These are phyloP conservation scores for Zygothrica quintamaculata DNA, from an alignment of 2,888 invertebrate genomes.

Conservation along the genomic window DNA sequence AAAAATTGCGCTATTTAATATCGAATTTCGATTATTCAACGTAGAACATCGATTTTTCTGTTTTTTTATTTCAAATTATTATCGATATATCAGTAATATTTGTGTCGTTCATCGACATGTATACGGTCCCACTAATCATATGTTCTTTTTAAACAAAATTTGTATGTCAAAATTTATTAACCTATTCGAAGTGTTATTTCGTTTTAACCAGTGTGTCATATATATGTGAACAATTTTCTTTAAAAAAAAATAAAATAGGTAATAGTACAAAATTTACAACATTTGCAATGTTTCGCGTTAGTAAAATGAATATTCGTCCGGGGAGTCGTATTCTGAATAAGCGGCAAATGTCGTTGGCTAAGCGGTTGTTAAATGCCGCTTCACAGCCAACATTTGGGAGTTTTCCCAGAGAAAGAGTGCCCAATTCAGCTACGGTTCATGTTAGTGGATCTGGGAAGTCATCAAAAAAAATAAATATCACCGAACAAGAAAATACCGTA, in stretches of 20 bases:
- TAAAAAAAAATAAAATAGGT: not conserved
- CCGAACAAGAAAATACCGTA: slow-evolving; percentile 16
- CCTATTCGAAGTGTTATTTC: slow-evolving; percentile 20
- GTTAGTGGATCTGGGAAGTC: not conserved
- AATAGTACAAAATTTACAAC: slow-evolving; percentile 30
- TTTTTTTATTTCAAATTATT: no score
- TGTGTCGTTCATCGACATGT: not conserved
- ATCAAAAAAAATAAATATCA: slow-evolving; percentile 13
- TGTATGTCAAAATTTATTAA: slow-evolving; percentile 39
- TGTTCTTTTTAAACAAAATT: slow-evolving; percentile 29
- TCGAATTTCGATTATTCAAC: not conserved
- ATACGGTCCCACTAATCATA: slow-evolving; percentile 41
- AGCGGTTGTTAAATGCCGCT: slow-evolving; percentile 13
- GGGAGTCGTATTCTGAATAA: not conserved
- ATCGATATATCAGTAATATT: no score
- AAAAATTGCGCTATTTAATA: not conserved
- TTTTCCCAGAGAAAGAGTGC: slow-evolving; percentile 1
- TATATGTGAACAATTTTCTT: not conserved
- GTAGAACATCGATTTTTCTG: no score
- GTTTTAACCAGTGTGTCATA: slow-evolving; percentile 11
- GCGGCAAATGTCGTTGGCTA: slow-evolving; percentile 37
- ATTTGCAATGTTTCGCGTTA: slow-evolving; percentile 46
- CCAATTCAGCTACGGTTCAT: slow-evolving; percentile 6
- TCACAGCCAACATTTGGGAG: not conserved
- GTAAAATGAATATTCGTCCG: slow-evolving; percentile 19